Conservation (phyloP, 2,113 vertebrate species). For the Leptosomus discolor region DNA sequence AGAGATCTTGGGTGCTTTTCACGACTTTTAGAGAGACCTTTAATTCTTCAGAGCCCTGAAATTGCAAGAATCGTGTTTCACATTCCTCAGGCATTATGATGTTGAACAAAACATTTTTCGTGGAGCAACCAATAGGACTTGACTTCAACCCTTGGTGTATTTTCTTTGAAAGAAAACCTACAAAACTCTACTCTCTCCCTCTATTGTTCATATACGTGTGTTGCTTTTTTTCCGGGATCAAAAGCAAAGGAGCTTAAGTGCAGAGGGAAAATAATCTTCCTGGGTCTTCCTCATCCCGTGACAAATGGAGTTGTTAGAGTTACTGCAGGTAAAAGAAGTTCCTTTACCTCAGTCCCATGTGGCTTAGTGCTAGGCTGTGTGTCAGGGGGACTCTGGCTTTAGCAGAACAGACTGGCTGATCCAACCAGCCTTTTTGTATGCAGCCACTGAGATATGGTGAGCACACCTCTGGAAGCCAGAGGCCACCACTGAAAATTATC, state of each 20-base stretch:
- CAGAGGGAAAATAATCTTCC: neutral
- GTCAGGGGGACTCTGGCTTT: neutral
- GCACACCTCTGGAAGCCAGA: neutral
- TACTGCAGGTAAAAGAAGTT: neutral
- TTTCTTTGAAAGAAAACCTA: neutral
- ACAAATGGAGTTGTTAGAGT: neutral
- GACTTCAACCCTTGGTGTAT: neutral
- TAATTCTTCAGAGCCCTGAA: neutral
- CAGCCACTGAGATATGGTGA: neutral
- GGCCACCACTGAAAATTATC: neutral
- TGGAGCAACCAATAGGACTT: neutral
- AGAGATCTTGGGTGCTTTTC: neutral
- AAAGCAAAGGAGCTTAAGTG: neutral
- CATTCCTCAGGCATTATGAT: neutral
- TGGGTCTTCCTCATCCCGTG: neutral
- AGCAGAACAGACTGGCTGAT: neutral
- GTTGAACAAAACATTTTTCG: neutral
- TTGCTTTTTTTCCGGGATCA: neutral
- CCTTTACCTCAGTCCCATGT: accelerated
- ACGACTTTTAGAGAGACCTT: neutral
- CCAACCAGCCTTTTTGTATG: neutral
- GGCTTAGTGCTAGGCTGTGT: neutral
- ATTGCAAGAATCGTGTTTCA: neutral
- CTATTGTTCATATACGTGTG: neutral
- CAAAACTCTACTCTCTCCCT: neutral